Base-by-base conservation (phyloP, 2,113 vertebrate genomes). In the Peromyscus maniculatus region DNA sequence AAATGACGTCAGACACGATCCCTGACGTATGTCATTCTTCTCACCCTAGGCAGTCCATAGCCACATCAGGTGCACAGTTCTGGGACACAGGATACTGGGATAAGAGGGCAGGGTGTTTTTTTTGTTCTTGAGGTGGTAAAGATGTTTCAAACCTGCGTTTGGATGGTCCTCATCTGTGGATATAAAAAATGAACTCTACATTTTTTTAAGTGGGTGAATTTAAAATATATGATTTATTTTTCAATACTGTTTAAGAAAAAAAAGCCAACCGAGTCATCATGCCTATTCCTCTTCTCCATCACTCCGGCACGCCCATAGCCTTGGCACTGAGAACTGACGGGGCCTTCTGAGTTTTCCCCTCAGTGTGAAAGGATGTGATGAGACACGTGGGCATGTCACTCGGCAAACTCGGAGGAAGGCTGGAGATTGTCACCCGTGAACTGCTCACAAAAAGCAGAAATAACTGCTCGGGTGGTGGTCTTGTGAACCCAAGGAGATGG, bases 271-370 rank as follows among this genome's bases (percentile, higher is more conserved):
- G 43, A 55, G 3, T 49, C 31, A 16, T 67, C 5, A 16, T n/a
- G 39, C 11, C 4, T 4, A 3, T 1, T 39, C 1, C 39, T 17
- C 10, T 4, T 9, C 17, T 46, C 19, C 1, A 3, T 31, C 69
- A 12, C 31, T 1, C 15, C 36, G 36, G 26, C 49, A 3, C 1
- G 52, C 28, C 31, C 59, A 62, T 22, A 31, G 64, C 17, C 22
- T 91, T 93, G 55, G n/a, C 62, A 55, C 1, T 19, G 8, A 13
- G 57, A 84, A 9, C 4, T 59, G 67, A 12, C 55, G 22, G 17
- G 87, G 24, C 28, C 71, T 74, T 43, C 57, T 39, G 36, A 31
- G 39, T 8, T 1, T 52, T n/a, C 4, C 31, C 71, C 13, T 26
- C 16, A 7, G 9, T 17, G 28, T 31, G 46, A 92, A 31, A 43